Evolutionary conservation across 2,113 vertebrate genomes (phyloP).

Genomic region (Pedionomus torquatus): DNA sequence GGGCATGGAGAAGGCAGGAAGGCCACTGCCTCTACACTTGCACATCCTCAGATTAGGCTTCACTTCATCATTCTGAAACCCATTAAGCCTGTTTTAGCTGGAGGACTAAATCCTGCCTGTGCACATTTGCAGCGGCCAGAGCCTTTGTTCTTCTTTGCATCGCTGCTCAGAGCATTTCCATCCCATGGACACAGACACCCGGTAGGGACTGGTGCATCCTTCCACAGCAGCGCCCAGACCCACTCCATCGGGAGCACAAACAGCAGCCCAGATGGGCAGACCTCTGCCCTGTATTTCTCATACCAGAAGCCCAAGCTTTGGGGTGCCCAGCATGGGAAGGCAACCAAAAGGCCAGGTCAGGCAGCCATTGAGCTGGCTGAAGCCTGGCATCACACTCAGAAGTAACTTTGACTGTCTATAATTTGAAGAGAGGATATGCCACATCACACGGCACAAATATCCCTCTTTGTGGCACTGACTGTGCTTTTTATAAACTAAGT

Average conservation of each 20-base stretch:
- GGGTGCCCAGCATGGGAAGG: slow-evolving; percentile 19
- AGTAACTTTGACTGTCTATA: slow-evolving; percentile 57
- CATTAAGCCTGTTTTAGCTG: not conserved
- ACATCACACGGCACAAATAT: slow-evolving; percentile 61
- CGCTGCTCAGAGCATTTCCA: not conserved
- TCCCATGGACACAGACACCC: not conserved
- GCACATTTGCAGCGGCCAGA: not conserved
- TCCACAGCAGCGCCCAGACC: accelerated
- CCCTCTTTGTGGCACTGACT: not conserved
- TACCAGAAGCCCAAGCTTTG: not conserved
- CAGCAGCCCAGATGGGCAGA: not conserved
- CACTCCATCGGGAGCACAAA: not conserved
- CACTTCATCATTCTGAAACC: not conserved
- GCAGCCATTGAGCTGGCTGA: not conserved
- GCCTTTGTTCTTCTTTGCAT: not conserved
- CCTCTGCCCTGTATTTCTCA: not conserved
- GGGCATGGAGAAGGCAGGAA: too few relatives aligned
- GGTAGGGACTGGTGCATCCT: not conserved
- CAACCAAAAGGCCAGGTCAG: not conserved
- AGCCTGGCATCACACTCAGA: slow-evolving; percentile 17
- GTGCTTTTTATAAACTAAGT: slow-evolving; percentile 69
- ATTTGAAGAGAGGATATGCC: slow-evolving; percentile 45
- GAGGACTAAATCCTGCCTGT: not conserved
- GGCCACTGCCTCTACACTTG: not conserved
- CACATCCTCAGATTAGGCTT: not conserved